phyloP scores from a whole-genome alignment of 2,113 vertebrate genomes.

The Agapornis roseicollis region DNA sequence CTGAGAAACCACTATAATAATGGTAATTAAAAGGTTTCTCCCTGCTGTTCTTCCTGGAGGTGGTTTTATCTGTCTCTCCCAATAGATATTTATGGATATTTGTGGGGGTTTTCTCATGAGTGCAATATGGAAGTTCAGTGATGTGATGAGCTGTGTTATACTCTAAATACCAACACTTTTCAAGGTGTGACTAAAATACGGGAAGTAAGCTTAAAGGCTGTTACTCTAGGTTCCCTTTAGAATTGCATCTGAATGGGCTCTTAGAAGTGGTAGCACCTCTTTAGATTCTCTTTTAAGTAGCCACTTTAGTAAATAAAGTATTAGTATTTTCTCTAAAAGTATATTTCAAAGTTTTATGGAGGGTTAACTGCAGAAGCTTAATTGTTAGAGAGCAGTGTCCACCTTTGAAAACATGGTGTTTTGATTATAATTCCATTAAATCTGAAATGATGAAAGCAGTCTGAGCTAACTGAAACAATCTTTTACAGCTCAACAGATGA shows the following conservation, averaged over 20 bases:
- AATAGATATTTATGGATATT: background rate
- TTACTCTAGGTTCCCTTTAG: background rate
- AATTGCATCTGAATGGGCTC: background rate
- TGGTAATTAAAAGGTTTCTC: background rate
- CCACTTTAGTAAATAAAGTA: background rate
- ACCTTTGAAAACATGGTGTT: background rate
- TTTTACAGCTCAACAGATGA: constrained; percentile 50
- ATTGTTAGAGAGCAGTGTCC: background rate
- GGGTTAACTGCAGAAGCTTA: background rate
- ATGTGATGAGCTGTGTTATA: background rate
- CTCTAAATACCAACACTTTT: background rate
- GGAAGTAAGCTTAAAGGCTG: background rate
- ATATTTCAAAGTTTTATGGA: background rate
- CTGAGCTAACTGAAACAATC: background rate
- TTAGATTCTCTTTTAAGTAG: background rate
- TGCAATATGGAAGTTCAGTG: background rate
- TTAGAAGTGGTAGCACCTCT: background rate
- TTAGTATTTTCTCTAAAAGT: background rate
- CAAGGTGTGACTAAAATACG: background rate
- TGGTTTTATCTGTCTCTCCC: background rate
- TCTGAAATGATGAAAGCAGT: background rate
- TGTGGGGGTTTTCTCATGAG: fast-evolving
- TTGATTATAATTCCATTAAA: background rate
- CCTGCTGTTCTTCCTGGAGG: background rate
- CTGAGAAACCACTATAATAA: background rate